Evolutionary conservation across 2,888 invertebrate species (phyloP).

Genomic region (Scotopteryx bipunctaria): DNA sequence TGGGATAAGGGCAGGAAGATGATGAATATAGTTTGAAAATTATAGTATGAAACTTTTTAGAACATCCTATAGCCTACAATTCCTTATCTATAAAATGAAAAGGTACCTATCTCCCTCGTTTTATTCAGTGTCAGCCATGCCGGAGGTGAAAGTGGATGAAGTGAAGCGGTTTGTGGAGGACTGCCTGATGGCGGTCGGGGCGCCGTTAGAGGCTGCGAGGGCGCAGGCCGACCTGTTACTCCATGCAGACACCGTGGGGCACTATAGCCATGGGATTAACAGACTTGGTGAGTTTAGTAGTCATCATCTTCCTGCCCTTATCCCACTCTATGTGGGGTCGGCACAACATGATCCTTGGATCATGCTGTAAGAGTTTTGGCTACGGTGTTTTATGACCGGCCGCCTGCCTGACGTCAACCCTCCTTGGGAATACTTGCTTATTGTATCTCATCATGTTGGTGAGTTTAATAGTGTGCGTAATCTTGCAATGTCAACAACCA

Average conservation of each 20-base stretch:
- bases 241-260: slow-evolving; percentile 91
- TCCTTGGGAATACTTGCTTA: no score
- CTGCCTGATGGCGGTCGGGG: slow-evolving; percentile 84
- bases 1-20: no score
- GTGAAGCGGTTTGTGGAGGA: slow-evolving; percentile 83
- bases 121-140: slow-evolving; percentile 50
- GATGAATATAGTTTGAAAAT: no score
- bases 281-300: slow-evolving; percentile 83
- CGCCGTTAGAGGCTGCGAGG: slow-evolving; percentile 81
- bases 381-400: no score
- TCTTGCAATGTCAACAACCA: no score
- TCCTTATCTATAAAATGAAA: slow-evolving; percentile 6
- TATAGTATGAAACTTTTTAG: neutral
- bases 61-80: neutral
- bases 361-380: no score
- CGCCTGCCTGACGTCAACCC: no score
- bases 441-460: no score
- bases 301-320: no score
- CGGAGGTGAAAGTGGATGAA: slow-evolving; percentile 77
- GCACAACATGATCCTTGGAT: no score
- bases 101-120: neutral
- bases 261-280: slow-evolving; percentile 94
- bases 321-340: no score
- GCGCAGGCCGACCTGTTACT: slow-evolving; percentile 86
- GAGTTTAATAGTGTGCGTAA: no score